Evolutionary conservation across 1,140 invertebrate genomes (phyloP).

Genomic region (Heliconius eleuchia): DNA sequence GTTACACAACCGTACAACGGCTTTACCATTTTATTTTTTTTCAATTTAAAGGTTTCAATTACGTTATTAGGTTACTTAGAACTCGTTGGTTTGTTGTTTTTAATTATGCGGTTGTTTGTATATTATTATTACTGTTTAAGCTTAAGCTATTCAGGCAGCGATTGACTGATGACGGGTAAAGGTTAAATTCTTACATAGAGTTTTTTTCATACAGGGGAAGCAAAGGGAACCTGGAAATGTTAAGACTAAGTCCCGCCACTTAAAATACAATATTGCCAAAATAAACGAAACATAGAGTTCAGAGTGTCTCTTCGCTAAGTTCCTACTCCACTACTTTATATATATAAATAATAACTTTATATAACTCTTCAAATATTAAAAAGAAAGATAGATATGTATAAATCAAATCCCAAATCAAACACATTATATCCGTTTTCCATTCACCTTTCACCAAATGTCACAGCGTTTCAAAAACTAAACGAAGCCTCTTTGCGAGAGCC

Average conservation of each 20-base stretch:
- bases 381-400: not conserved
- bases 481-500: conserved; percentile 55
- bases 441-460: conserved; percentile 27
- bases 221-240: too few relatives aligned
- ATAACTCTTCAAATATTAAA: not conserved
- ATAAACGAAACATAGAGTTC: too few relatives aligned
- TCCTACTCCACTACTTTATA: too few relatives aligned
- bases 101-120: not conserved
- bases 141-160: too few relatives aligned
- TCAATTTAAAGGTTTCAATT: not conserved
- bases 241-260: too few relatives aligned
- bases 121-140: not conserved
- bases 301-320: too few relatives aligned
- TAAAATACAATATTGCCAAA: too few relatives aligned
- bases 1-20: not conserved
- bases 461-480: conserved; percentile 53
- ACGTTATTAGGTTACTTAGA: not conserved
- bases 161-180: too few relatives aligned
- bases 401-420: not conserved
- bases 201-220: too few relatives aligned
- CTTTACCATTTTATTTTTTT: not conserved
- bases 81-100: not conserved
- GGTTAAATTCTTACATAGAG: too few relatives aligned
- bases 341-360: too few relatives aligned
- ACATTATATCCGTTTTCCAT: not conserved